Evolutionary conservation across 2,888 invertebrate genomes (phyloP).

Genomic region (Micoletzkya japonica): DNA sequence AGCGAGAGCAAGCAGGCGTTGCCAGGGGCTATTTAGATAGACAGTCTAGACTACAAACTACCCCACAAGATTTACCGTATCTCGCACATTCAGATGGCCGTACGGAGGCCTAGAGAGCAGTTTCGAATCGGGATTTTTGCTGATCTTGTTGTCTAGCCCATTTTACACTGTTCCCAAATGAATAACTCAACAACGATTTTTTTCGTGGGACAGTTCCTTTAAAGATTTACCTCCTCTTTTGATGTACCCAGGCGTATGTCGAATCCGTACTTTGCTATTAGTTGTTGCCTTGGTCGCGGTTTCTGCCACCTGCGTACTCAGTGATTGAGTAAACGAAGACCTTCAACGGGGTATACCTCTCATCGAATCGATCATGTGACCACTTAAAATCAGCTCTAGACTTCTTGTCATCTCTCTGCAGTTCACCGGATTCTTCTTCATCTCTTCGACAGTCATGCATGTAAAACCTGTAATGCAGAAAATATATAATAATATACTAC

Average conservation of each 20-base stretch:
- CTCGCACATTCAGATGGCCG: too few relatives aligned
- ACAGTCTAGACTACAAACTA: too few relatives aligned
- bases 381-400: constrained; percentile 18
- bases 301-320: constrained; percentile 5
- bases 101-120: too few relatives aligned
- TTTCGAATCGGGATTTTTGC: too few relatives aligned
- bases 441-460: constrained; percentile 27
- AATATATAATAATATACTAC: not conserved
- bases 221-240: constrained; percentile 8
- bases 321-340: not conserved
- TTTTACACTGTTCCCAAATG: too few relatives aligned
- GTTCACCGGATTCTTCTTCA: not conserved
- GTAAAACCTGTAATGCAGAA: constrained; percentile 13
- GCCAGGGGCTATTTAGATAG: too few relatives aligned
- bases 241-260: constrained; percentile 19
- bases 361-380: constrained; percentile 23
- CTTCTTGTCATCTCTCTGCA: constrained; percentile 10
- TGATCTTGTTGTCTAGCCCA: too few relatives aligned
- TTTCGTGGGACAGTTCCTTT: too few relatives aligned
- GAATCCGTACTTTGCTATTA: constrained; percentile 20
- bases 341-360: not conserved
- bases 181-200: too few relatives aligned
- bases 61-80: too few relatives aligned
- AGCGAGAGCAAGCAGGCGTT: too few relatives aligned
- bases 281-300: constrained; percentile 7